Percentiles rank a stretch among this genome's conserved stretches.
phyloP scores from a whole-genome alignment of 2,797 vertebrate species.

The Holocentrus rufus region DNA sequence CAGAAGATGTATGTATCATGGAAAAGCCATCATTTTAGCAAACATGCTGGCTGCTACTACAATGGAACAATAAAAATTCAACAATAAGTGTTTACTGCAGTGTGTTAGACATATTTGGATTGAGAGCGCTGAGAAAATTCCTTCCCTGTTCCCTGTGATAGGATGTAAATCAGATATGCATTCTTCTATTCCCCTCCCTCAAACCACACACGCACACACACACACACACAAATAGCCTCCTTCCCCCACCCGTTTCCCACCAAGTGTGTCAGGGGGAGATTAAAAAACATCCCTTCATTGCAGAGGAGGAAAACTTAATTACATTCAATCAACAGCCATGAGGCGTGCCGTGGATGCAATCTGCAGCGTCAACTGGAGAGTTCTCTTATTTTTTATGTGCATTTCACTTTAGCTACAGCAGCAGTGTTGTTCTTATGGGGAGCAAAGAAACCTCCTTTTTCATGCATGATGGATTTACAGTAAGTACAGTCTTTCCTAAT shows the following conservation, averaged over 20 bases:
- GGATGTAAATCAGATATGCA: slow-evolving; percentile 28
- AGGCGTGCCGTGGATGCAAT: slow-evolving; percentile 62
- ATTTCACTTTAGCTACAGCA: slow-evolving; percentile 52
- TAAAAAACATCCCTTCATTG: slow-evolving; percentile 62
- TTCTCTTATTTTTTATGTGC: slow-evolving; percentile 40
- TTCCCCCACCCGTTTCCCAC: slow-evolving; percentile 10
- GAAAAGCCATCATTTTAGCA: slow-evolving; percentile 45
- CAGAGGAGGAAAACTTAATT: slow-evolving; percentile 74
- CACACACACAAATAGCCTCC: slow-evolving; percentile 14
- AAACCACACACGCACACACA: not conserved
- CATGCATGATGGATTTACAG: slow-evolving; percentile 71
- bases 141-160: not conserved
- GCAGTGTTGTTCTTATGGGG: slow-evolving; percentile 47
- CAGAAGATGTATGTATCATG: slow-evolving; percentile 2
- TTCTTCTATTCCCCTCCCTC: slow-evolving; percentile 5
- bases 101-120: slow-evolving; percentile 21
- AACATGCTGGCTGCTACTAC: not conserved
- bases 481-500: slow-evolving; percentile 65
- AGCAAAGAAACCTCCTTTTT: slow-evolving; percentile 45
- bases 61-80: slow-evolving; percentile 28
- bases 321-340: slow-evolving; percentile 74
- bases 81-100: slow-evolving; percentile 8
- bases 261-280: slow-evolving; percentile 37
- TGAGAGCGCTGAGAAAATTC: slow-evolving; percentile 9
- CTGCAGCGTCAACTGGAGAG: slow-evolving; percentile 61